A percentile compares a stretch with the other conserved stretches of the same genome.
phyloP scores from a whole-genome alignment of 2,797 vertebrate genomes.

The Megaceryle alcyon region DNA sequence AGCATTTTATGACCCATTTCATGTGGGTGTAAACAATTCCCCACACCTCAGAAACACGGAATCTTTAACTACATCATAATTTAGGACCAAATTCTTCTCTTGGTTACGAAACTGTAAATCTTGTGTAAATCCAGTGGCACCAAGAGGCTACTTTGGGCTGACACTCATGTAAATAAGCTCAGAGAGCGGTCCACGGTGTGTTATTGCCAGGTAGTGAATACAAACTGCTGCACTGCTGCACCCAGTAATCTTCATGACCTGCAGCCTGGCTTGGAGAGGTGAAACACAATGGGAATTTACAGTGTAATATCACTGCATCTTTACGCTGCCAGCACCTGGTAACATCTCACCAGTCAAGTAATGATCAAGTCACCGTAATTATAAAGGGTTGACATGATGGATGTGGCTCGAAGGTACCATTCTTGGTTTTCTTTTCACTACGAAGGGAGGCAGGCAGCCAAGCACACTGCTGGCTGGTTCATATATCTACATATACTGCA shows the following conservation, averaged over 20 bases:
- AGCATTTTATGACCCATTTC: slow-evolving; percentile 46
- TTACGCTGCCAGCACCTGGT: neutral
- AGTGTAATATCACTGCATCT: neutral
- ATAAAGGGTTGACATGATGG: neutral
- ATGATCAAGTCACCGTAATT: neutral
- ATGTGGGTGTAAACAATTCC: slow-evolving; percentile 31
- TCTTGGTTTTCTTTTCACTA: neutral
- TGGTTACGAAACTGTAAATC: neutral
- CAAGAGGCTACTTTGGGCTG: neutral
- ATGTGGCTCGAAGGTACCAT: neutral
- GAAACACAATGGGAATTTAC: neutral
- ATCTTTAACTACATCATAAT: slow-evolving; percentile 23
- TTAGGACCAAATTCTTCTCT: slow-evolving; percentile 22
- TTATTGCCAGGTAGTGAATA: neutral
- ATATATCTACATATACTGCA: neutral
- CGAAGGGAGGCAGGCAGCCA: neutral
- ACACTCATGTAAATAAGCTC: slow-evolving; percentile 23
- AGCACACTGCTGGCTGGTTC: neutral
- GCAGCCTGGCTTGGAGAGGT: neutral
- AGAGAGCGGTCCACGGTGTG: neutral
- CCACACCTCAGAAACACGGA: neutral
- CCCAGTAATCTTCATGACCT: neutral
- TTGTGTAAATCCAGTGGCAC: neutral
- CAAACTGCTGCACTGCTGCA: neutral
- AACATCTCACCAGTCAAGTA: neutral